Evolutionary conservation across 92 coral and sea anemone species (phyloP).

Genomic region (Siderastrea siderea): DNA sequence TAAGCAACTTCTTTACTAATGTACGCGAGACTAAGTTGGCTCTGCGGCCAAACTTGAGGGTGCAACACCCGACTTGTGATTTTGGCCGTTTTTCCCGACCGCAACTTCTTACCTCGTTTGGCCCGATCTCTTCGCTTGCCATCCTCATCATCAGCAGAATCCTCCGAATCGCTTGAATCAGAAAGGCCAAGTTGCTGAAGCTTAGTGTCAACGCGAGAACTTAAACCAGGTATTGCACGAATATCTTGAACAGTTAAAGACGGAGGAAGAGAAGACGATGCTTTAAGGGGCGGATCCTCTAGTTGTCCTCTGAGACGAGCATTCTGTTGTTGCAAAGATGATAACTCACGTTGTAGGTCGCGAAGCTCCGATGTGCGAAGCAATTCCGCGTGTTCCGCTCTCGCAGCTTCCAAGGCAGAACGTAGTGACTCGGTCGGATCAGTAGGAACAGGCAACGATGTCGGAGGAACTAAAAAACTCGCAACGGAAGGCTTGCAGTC

Average conservation of each 20-base stretch:
- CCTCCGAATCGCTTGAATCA: neutral
- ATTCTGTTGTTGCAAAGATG: neutral
- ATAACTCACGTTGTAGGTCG: neutral
- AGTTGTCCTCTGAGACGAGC: neutral
- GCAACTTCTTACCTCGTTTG: conserved; percentile 16
- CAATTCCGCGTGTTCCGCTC: neutral
- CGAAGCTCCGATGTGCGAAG: neutral
- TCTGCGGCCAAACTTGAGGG: conserved; percentile 25
- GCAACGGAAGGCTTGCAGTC: neutral
- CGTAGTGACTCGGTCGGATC: neutral
- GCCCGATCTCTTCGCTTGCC: neutral
- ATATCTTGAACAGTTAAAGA: no score
- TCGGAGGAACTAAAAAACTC: neutral
- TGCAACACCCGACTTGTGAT: conserved; percentile 1
- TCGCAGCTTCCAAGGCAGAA: neutral
- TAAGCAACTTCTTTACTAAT: conserved; percentile 9
- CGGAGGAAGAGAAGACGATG: no score
- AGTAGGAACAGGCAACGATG: neutral
- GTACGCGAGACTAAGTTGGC: conserved; percentile 7
- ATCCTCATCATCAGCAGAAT: neutral
- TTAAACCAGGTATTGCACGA: neutral
- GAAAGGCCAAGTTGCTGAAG: conserved; percentile 12
- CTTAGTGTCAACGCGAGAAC: neutral
- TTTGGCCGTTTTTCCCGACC: conserved; percentile 27
- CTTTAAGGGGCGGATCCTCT: no score